Percentiles rank a stretch among this genome's conserved stretches.
phyloP scores from a whole-genome alignment of 2,888 invertebrate species.

The Disparrhopalites patrizii region DNA sequence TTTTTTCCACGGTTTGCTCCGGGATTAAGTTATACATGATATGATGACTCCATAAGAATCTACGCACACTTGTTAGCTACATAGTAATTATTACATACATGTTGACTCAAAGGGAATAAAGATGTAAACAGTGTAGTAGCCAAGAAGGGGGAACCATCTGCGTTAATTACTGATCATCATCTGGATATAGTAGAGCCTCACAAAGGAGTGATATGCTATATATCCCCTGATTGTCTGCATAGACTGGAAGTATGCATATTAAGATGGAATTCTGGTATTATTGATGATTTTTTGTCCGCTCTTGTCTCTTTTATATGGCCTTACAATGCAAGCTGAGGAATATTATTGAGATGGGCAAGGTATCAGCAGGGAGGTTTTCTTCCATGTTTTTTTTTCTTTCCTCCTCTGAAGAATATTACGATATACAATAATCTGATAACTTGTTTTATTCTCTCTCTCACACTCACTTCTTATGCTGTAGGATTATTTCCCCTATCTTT shows the following conservation, averaged over 20 bases:
- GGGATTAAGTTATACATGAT: neutral
- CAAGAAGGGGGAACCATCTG: constrained; percentile 10
- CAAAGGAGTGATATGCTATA: too few species aligned
- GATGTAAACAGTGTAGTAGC: constrained; percentile 23
- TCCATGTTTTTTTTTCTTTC: constrained; percentile 12
- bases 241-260: neutral
- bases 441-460: constrained; percentile 21
- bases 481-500: too few species aligned
- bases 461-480: neutral
- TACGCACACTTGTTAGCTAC: neutral
- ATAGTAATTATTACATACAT: constrained; percentile 4
- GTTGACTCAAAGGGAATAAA: constrained; percentile 19
- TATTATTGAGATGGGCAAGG: constrained; percentile 21
- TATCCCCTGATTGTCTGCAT: too few species aligned
- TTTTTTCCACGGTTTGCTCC: too few species aligned
- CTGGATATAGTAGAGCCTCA: too few species aligned
- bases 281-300: too few species aligned
- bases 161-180: constrained; percentile 28
- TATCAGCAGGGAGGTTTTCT: constrained; percentile 20
- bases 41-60: neutral
- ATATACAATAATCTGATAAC: constrained; percentile 24
- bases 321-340: too few species aligned
- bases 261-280: neutral
- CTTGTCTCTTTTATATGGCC: too few species aligned
- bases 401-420: too few species aligned